Percentiles rank a stretch among this genome's conserved stretches.
Evolutionary conservation across 2,888 invertebrate genomes (phyloP).

Genomic region (Coecobrya sp.): DNA sequence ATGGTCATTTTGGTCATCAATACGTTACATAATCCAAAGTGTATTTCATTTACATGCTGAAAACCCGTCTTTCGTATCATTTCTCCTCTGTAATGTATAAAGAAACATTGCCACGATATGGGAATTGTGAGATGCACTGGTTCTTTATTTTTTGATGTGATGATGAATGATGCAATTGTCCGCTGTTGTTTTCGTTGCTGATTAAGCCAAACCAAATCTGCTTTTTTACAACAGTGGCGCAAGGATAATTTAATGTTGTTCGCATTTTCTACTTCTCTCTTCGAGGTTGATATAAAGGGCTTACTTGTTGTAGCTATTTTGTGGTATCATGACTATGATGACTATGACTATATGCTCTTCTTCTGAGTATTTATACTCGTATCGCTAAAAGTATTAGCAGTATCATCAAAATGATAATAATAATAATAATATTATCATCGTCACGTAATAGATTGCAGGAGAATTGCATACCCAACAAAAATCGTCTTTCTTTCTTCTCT

Average conservation of each 20-base stretch:
- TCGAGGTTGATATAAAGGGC: slow-evolving; percentile 16
- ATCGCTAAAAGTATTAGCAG: slow-evolving; percentile 4
- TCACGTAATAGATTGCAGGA: slow-evolving; percentile 39
- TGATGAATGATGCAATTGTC: slow-evolving; percentile 48
- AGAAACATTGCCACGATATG: not conserved
- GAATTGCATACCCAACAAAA: not conserved
- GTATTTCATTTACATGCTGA: not conserved
- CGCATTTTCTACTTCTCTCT: slow-evolving; percentile 48
- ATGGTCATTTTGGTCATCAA: not conserved
- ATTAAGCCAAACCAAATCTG: slow-evolving; percentile 54
- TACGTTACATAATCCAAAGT: not conserved
- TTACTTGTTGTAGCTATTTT: slow-evolving; percentile 7
- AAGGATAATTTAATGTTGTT: slow-evolving; percentile 73
- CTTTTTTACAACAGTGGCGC: not conserved
- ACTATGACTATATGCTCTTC: not conserved
- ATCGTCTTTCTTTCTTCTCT: not conserved
- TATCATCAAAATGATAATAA: slow-evolving; percentile 26
- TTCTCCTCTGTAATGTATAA: too few relatives aligned
- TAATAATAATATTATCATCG: slow-evolving; percentile 38
- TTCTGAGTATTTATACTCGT: not conserved
- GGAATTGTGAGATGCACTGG: not conserved
- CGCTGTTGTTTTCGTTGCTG: slow-evolving; percentile 10
- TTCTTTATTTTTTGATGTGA: not conserved
- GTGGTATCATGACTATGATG: not conserved
- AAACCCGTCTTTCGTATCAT: not conserved